Percentiles rank a stretch among this genome's conserved stretches.
phyloP scores from a whole-genome alignment of 2,888 invertebrate genomes.

The Cryptophagus acutangulus region DNA sequence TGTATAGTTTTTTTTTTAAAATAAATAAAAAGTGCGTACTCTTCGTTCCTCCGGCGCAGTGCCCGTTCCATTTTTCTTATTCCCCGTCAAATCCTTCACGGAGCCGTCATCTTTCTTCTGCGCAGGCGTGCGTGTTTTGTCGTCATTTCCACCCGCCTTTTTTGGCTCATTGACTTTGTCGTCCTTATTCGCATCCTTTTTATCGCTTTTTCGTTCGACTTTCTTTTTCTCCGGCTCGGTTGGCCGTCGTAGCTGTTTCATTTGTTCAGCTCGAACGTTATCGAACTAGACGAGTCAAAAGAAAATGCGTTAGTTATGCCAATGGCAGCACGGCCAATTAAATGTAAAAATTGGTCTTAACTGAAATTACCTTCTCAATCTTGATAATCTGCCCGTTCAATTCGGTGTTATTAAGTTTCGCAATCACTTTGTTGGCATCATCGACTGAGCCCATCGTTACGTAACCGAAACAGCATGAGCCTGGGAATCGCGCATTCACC shows the following conservation, averaged over 20 bases:
- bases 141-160: conserved; percentile 3
- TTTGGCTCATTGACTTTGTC: conserved; percentile 8
- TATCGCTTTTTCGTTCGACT: conserved; percentile 12
- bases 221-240: conserved; percentile 12
- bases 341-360: too few relatives aligned
- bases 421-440: conserved; percentile 86
- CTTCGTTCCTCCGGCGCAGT: too few relatives aligned
- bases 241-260: conserved; percentile 36
- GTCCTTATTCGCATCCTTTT: conserved; percentile 5
- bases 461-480: conserved; percentile 91
- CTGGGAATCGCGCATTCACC: conserved; percentile 88
- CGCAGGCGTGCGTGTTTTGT: conserved; percentile 1
- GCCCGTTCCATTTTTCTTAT: too few relatives aligned
- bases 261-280: conserved; percentile 42
- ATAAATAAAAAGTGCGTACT: too few relatives aligned
- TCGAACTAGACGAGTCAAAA: conserved; percentile 43
- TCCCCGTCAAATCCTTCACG: not conserved
- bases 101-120: conserved; percentile 11
- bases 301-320: too few relatives aligned
- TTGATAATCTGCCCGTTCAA: conserved; percentile 92
- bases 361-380: conserved; percentile 88
- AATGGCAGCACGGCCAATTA: too few relatives aligned
- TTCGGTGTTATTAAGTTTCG: conserved; percentile 86
- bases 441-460: conserved; percentile 90
- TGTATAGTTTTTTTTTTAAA: conserved; percentile 12